phyloP scores from a whole-genome alignment of 2,888 invertebrate genomes.

The Brenthis ino region DNA sequence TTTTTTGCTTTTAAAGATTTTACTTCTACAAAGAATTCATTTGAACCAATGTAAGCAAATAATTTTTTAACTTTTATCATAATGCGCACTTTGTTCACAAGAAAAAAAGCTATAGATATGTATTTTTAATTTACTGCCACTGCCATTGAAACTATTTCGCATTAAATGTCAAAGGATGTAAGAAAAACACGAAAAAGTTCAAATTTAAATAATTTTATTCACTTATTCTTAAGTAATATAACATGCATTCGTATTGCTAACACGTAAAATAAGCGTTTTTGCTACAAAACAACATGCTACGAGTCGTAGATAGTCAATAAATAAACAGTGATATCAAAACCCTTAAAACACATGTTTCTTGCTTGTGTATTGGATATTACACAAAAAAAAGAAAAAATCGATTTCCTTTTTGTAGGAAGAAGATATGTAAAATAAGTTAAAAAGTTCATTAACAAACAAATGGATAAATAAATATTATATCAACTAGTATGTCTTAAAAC shows the following conservation, averaged over 20 bases:
- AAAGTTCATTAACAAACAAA: too few species aligned
- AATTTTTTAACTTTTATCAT: too few species aligned
- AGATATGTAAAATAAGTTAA: too few species aligned
- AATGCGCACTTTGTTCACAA: too few species aligned
- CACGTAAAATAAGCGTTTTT: conserved; percentile 70
- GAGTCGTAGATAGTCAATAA: conserved; percentile 35
- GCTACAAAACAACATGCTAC: conserved; percentile 55
- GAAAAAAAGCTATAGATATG: too few species aligned
- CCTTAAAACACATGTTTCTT: conserved; percentile 34
- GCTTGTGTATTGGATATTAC: conserved; percentile 24
- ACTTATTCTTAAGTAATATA: conserved; percentile 69
- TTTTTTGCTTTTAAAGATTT: too few species aligned
- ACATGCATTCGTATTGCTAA: conserved; percentile 74
- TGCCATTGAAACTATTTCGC: not conserved
- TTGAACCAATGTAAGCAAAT: too few species aligned
- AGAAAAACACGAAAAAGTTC: conserved; percentile 34
- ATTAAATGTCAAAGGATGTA: not conserved
- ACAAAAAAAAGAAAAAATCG: not conserved
- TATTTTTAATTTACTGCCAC: too few species aligned
- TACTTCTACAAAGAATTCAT: too few species aligned
- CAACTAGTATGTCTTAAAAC: too few species aligned
- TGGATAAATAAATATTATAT: too few species aligned
- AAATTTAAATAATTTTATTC: conserved; percentile 76
- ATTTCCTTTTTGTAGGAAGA: too few species aligned
- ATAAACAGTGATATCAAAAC: conserved; percentile 36